phyloP scores from a whole-genome alignment of 2,797 vertebrate species.

The Neomorphus geoffroyi region DNA sequence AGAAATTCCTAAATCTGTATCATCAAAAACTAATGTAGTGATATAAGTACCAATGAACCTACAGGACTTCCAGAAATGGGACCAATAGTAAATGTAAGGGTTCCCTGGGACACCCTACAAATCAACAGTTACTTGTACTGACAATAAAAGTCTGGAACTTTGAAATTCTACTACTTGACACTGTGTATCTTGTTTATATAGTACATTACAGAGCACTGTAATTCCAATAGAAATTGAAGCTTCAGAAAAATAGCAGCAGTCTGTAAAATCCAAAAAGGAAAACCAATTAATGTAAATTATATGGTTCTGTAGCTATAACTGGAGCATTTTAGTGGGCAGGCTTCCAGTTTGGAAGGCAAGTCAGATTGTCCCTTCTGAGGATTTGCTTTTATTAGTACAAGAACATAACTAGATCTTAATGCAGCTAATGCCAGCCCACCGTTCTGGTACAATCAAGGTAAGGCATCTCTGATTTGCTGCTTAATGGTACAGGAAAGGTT shows the following conservation, averaged over 20 bases:
- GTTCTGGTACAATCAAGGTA: not conserved
- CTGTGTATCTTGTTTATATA: not conserved
- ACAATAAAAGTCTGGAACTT: not conserved
- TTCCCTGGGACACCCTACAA: not conserved
- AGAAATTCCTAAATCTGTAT: not conserved
- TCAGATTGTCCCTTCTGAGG: not conserved
- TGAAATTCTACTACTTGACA: not conserved
- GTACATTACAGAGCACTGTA: not conserved
- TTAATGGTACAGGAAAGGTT: not conserved
- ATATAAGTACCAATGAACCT: not conserved
- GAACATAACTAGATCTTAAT: not conserved
- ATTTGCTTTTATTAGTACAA: not conserved
- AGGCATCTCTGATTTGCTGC: not conserved
- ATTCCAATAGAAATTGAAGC: not conserved
- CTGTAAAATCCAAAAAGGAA: conserved; percentile 5
- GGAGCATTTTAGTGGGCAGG: not conserved
- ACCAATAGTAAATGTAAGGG: not conserved
- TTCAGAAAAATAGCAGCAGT: not conserved
- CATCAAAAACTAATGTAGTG: not conserved
- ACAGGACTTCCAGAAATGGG: not conserved
- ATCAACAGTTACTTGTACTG: not conserved
- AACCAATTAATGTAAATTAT: conserved; percentile 8
- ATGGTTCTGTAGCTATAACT: not conserved
- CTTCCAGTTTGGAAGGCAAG: not conserved
- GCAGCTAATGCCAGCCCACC: not conserved